Conservation (phyloP, 2,113 vertebrate genomes). For the Phyllostomus discolor region DNA sequence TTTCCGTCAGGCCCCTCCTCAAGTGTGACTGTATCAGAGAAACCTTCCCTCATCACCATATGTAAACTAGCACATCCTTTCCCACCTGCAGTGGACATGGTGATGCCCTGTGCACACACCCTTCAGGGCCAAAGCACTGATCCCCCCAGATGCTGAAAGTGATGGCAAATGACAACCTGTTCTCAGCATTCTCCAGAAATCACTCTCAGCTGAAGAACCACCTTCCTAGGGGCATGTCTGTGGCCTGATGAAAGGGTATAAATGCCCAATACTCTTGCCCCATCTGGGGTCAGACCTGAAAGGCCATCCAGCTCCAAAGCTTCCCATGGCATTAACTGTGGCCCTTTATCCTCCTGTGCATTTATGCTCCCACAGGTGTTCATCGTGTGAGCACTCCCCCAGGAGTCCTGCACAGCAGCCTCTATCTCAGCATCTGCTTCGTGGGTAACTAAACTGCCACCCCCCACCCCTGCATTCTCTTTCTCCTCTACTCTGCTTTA, state of each 20-base stretch:
- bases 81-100: neutral
- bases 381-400: neutral
- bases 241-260: neutral
- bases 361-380: neutral
- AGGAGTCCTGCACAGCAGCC: neutral
- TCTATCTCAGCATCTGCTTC: neutral
- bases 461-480: accelerated
- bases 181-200: neutral
- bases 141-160: neutral
- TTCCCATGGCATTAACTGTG: no score
- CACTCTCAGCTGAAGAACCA: neutral
- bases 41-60: neutral
- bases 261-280: neutral
- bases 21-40: neutral
- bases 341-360: neutral
- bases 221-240: neutral
- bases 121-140: neutral
- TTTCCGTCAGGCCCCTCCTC: neutral
- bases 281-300: neutral
- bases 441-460: neutral
- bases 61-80: neutral
- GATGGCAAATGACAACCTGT: neutral
- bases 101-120: neutral
- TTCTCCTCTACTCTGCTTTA: neutral
- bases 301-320: neutral